Base-by-base conservation (phyloP, 2,888 invertebrate genomes). In the Apodemia duryi region DNA sequence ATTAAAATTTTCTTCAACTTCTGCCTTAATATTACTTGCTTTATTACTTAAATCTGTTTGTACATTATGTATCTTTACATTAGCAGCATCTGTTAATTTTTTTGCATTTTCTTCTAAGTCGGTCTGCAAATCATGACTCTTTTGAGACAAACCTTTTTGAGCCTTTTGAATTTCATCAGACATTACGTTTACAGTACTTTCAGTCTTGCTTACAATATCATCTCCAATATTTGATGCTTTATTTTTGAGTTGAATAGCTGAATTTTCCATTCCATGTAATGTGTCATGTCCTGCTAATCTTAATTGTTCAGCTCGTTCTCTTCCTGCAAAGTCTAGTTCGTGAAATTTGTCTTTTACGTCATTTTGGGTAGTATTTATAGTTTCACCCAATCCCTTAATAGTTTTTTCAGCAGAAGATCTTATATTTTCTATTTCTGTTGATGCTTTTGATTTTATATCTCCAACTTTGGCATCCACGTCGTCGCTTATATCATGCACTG, bases 301-400 rank as follows among this genome's bases (percentile, higher is more conserved):
- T 6, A 86, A 68, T 70, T 86, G 81, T 74, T 89, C 88, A 60
- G 84, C 86, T 68, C 81, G 79, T 78, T 90, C 89, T 73, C 75
- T 80, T 6, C 88, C 85, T 62, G 84, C 80, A 66, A 89, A 88
- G 71, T 89, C 84, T n/a, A 87, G 66, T 64, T 79, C 80, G 80
- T 83, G 74, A 70, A 91, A 78, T 85, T 93, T 82, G 78, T 90
- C 74, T 70, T 80, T 74, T 72, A 86, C 35, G 72, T 83, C 73
- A 75, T 85, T 74, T 74, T 82, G 81, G 73, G 88, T 74, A 75
- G 78, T 74, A 75, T 85, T 73, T 71, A 83, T 69, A 72, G 79
- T 75, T 75, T 88, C 73, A 75, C 81, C 75, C 71, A 87, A 73
- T 78, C 87, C 83, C 78, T 91, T 74, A 75, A 83, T 72, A 73